Evolutionary conservation across 1,140 invertebrate species (phyloP).

Genomic region (Lepidostoma basale): DNA sequence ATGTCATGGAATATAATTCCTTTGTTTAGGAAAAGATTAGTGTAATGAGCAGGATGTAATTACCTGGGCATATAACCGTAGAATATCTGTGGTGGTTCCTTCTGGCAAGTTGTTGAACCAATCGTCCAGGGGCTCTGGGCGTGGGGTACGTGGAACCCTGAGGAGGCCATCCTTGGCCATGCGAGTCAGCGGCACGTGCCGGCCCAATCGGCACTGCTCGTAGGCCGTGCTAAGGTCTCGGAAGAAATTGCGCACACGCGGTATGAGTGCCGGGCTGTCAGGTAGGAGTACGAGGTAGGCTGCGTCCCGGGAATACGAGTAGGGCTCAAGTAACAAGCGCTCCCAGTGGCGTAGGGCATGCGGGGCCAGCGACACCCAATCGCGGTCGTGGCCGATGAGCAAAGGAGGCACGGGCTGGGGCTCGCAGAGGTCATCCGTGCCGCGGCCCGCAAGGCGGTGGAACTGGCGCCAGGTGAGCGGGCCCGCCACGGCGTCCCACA

Average conservation of each 20-base stretch:
- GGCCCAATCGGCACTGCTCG: constrained; percentile 89
- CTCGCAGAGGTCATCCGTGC: constrained; percentile 93
- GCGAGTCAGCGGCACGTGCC: constrained; percentile 86
- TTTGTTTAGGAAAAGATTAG: no score
- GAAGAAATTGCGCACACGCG: constrained; percentile 85
- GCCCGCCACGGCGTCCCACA: constrained; percentile 88
- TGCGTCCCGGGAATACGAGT: constrained; percentile 89
- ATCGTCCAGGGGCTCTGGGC: constrained; percentile 81
- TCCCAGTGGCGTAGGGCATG: constrained; percentile 95
- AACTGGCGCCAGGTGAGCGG: constrained; percentile 97
- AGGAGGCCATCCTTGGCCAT: constrained; percentile 87
- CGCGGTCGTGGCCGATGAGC: constrained; percentile 91
- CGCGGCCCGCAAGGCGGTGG: constrained; percentile 90
- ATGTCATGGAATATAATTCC: no score
- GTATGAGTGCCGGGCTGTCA: constrained; percentile 84
- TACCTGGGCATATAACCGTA: constrained; percentile 85
- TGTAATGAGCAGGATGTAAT: neutral
- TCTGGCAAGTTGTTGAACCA: constrained; percentile 89
- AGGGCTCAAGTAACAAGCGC: constrained; percentile 91
- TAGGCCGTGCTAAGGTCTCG: constrained; percentile 91
- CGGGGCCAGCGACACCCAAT: constrained; percentile 92
- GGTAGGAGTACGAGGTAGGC: constrained; percentile 94
- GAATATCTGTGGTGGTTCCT: constrained; percentile 77
- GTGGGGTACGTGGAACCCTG: constrained; percentile 75
- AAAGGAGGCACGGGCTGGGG: constrained; percentile 95